A percentile compares a stretch with the other conserved stretches of the same genome.
Conservation (phyloP, 35 echinoderm and acorn worm species). For the Patiria miniata region DNA sequence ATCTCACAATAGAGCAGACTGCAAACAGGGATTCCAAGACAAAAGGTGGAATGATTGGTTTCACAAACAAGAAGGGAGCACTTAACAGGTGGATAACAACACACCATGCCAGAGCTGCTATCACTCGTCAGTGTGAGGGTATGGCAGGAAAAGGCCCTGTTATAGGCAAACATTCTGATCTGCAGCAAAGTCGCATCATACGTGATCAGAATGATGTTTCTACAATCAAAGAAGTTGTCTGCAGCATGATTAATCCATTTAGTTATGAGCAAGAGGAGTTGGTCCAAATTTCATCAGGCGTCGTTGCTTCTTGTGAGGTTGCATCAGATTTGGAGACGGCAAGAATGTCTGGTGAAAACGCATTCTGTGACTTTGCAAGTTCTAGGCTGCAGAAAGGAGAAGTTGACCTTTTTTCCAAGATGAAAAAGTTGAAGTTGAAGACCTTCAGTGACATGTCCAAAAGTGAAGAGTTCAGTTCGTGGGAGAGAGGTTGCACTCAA, state of each 20-base stretch:
- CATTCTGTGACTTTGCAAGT: slow-evolving; percentile 18
- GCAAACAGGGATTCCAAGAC: slow-evolving; percentile 51
- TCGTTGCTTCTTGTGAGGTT: slow-evolving; percentile 8
- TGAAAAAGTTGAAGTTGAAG: slow-evolving; percentile 38
- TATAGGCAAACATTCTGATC: not conserved
- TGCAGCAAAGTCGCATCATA: slow-evolving; percentile 6
- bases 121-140: slow-evolving; percentile 66
- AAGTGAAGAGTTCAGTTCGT: not conserved
- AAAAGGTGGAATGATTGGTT: slow-evolving; percentile 62
- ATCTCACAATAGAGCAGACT: slow-evolving; percentile 66
- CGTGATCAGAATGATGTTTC: slow-evolving; percentile 37
- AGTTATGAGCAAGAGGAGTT: not conserved
- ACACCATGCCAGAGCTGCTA: slow-evolving; percentile 64
- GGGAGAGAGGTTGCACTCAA: slow-evolving; percentile 40
- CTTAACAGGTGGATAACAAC: slow-evolving; percentile 47
- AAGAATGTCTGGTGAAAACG: slow-evolving; percentile 6
- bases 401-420: not conserved
- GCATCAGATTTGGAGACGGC: slow-evolving; percentile 8
- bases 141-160: slow-evolving; percentile 68
- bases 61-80: slow-evolving; percentile 61
- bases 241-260: slow-evolving; percentile 39
- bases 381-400: slow-evolving; percentile 9
- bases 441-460: slow-evolving; percentile 33
- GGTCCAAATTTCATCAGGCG: slow-evolving; percentile 33
- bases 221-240: not conserved